phyloP scores from a whole-genome alignment of 2,888 invertebrate species.

The Beris chalybata region DNA sequence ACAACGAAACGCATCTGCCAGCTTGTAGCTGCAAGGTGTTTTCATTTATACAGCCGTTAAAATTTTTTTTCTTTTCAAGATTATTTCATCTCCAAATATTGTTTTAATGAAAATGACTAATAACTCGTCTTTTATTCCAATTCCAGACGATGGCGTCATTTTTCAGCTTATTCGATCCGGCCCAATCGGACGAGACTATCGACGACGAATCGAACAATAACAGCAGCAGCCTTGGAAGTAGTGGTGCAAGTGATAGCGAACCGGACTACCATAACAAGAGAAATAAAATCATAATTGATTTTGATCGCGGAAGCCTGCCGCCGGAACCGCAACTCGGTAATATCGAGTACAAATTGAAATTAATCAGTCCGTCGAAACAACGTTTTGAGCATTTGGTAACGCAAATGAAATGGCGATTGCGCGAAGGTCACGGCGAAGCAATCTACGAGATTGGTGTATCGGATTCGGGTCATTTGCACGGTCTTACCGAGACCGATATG shows the following conservation, averaged over 20 bases:
- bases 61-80: no score
- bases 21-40: no score
- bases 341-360: conserved; percentile 93
- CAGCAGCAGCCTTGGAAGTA: conserved; percentile 40
- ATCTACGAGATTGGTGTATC: conserved; percentile 97
- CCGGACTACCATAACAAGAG: conserved; percentile 36
- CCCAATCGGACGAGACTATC: conserved; percentile 46
- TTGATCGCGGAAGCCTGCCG: conserved; percentile 71
- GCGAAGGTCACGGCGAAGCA: conserved; percentile 95
- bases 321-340: conserved; percentile 94
- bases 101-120: no score
- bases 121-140: not conserved
- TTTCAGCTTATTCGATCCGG: conserved; percentile 77
- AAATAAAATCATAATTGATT: conserved; percentile 56
- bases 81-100: no score
- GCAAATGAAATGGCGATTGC: conserved; percentile 97
- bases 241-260: conserved; percentile 45
- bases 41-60: no score
- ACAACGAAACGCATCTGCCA: no score
- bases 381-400: conserved; percentile 96
- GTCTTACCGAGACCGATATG: conserved; percentile 81
- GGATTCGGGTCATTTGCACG: conserved; percentile 84
- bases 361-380: conserved; percentile 87
- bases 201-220: conserved; percentile 45
- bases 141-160: conserved; percentile 73